A percentile compares a stretch with the other conserved stretches of the same genome.
These are phyloP conservation scores for Calliphora vicina DNA, from an alignment of 1,140 invertebrate genomes.

Conservation along the genomic window DNA sequence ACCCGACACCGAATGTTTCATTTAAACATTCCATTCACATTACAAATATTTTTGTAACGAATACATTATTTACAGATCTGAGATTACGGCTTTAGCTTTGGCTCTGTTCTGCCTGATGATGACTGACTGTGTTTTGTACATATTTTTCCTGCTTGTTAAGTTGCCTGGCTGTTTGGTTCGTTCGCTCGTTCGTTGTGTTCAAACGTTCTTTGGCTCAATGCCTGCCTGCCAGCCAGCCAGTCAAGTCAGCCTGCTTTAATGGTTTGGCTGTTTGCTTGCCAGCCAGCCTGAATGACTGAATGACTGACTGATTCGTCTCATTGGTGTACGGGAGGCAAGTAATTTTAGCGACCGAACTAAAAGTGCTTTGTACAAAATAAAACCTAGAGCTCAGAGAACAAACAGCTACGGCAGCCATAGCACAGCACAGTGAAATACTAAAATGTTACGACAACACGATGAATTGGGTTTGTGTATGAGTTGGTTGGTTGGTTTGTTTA, in stretches of 20 bases:
- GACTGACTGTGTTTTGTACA: not conserved
- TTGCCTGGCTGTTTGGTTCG: slow-evolving; percentile 10
- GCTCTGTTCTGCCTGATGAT: slow-evolving; percentile 21
- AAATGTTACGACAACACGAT: slow-evolving; percentile 10
- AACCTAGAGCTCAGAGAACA: not conserved
- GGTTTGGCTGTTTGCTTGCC: slow-evolving; percentile 19
- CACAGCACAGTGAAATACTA: not conserved
- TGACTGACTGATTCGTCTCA: slow-evolving; percentile 29
- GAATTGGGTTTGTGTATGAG: not conserved
- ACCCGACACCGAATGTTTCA: too few species aligned
- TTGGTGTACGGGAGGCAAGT: slow-evolving; percentile 47
- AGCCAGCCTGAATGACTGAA: slow-evolving; percentile 14
- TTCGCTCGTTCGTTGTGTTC: slow-evolving; percentile 3
- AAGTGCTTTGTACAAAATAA: slow-evolving; percentile 18
- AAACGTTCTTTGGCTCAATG: slow-evolving; percentile 3
- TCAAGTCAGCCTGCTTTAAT: slow-evolving; percentile 1
- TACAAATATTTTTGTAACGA: too few species aligned
- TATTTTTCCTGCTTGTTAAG: slow-evolving; percentile 17
- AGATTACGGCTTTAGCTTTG: not conserved
- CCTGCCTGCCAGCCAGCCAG: slow-evolving; percentile 11
- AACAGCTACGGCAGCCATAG: not conserved
- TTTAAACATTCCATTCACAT: too few species aligned
- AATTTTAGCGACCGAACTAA: slow-evolving; percentile 44
- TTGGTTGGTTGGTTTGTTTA: not conserved
- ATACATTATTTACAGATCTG: too few species aligned